Percentiles rank a stretch among this genome's conserved stretches.
Evolutionary conservation across 2,888 invertebrate species (phyloP).

Genomic region (Quadroppia sp.): DNA sequence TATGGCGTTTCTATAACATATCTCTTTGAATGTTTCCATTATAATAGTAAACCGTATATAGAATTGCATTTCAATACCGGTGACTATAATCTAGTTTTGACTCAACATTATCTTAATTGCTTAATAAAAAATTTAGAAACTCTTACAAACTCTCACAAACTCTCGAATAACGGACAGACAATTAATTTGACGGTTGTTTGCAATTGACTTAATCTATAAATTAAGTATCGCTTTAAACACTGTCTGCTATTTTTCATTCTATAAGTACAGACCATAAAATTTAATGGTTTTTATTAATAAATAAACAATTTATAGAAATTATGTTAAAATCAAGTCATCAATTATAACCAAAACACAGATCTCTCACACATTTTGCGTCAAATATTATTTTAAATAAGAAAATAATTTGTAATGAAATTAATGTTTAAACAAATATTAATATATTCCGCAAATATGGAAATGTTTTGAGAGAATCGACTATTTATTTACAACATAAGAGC

Average conservation of each 20-base stretch:
- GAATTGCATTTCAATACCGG: not conserved
- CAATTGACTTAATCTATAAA: constrained; percentile 17
- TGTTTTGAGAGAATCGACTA: not conserved
- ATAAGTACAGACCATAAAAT: constrained; percentile 23
- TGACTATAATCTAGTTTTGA: constrained; percentile 33
- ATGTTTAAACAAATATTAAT: not conserved
- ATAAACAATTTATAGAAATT: constrained; percentile 33
- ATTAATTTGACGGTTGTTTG: constrained; percentile 36
- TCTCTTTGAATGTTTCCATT: not conserved
- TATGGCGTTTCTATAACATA: too few species aligned
- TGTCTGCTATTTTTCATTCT: constrained; percentile 35
- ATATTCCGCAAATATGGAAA: constrained; percentile 11
- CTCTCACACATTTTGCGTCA: not conserved
- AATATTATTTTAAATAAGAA: not conserved
- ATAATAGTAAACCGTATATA: not conserved
- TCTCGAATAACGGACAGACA: constrained; percentile 23
- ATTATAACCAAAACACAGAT: constrained; percentile 1
- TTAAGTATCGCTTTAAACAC: constrained; percentile 36
- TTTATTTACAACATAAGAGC: not conserved
- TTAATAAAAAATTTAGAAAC: constrained; percentile 37
- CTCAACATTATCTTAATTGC: constrained; percentile 35
- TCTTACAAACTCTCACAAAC: not conserved
- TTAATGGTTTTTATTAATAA: constrained; percentile 35
- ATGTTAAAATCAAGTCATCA: constrained; percentile 7
- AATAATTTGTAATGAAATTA: not conserved